Conservation (phyloP, 2,113 vertebrate species). For the Poeciliopsis turrubarensis region DNA sequence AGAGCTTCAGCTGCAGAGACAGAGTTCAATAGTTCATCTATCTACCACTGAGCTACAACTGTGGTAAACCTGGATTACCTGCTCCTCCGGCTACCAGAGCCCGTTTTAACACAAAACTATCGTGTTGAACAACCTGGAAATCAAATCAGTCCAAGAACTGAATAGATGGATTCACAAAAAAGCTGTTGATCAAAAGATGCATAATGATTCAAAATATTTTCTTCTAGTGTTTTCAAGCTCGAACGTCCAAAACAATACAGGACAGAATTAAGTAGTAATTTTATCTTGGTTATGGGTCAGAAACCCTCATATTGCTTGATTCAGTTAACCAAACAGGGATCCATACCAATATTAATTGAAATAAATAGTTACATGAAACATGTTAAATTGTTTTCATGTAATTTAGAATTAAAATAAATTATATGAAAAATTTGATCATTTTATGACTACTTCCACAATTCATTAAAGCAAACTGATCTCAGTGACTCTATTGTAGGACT, state of each 20-base stretch:
- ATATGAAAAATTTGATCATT: too few species aligned
- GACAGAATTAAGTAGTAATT: not conserved
- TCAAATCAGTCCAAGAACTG: constrained; percentile 48
- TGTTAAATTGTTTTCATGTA: too few species aligned
- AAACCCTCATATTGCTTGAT: too few species aligned
- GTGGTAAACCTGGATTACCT: constrained; percentile 74
- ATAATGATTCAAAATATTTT: not conserved
- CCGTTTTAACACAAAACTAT: constrained; percentile 58
- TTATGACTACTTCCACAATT: too few species aligned
- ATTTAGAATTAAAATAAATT: too few species aligned
- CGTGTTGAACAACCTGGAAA: constrained; percentile 64
- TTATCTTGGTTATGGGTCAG: too few species aligned
- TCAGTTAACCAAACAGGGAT: too few species aligned
- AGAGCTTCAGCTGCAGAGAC: constrained; percentile 65
- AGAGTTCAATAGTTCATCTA: constrained; percentile 74
- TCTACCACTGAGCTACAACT: constrained; percentile 69
- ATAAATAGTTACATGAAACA: too few species aligned
- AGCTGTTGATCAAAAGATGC: constrained; percentile 25
- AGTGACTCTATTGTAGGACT: too few species aligned
- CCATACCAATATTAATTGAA: too few species aligned
- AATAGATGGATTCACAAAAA: constrained; percentile 35
- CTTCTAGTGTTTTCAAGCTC: not conserved
- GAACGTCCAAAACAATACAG: not conserved
- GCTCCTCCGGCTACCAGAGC: constrained; percentile 56
- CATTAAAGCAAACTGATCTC: too few species aligned